Evolutionary conservation across 2,797 vertebrate genomes (phyloP).

Genomic region (Lithobates pipiens): DNA sequence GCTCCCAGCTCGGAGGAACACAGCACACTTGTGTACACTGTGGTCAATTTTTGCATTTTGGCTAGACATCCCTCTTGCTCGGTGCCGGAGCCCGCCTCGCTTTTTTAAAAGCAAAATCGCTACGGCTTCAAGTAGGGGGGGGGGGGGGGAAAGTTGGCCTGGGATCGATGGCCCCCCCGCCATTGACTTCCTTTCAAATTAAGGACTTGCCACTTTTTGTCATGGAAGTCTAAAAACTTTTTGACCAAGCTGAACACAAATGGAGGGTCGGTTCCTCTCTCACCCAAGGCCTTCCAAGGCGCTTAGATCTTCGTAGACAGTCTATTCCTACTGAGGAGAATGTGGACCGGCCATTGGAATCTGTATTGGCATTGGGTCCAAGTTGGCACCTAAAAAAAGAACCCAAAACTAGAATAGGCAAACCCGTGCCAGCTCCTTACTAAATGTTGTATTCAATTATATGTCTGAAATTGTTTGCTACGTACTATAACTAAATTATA

Average conservation of each 20-base stretch:
- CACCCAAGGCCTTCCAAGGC: background rate
- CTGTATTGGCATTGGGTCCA: conserved; percentile 3
- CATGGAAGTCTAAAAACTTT: background rate
- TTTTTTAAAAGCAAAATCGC: conserved; percentile 42
- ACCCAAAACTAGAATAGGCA: too few relatives aligned
- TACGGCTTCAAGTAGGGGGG: conserved; percentile 3
- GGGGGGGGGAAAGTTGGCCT: conserved; percentile 8
- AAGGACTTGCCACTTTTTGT: conserved; percentile 26
- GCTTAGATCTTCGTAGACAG: background rate
- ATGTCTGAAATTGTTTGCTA: too few relatives aligned
- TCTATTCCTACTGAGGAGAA: too few relatives aligned
- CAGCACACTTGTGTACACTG: conserved; percentile 75
- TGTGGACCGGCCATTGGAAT: background rate
- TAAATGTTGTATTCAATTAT: too few relatives aligned
- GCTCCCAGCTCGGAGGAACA: conserved; percentile 72
- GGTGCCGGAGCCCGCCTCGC: conserved; percentile 43
- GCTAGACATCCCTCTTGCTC: conserved; percentile 74
- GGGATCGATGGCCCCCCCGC: background rate
- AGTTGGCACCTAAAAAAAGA: conserved; percentile 26
- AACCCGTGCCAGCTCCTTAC: too few relatives aligned
- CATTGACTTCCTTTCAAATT: conserved; percentile 7
- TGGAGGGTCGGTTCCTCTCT: background rate
- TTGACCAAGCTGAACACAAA: background rate
- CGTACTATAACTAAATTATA: too few relatives aligned
- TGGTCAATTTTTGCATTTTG: conserved; percentile 81